Evolutionary conservation across 2,113 vertebrate genomes (phyloP).

Genomic region (Pseudopodoces humilis): DNA sequence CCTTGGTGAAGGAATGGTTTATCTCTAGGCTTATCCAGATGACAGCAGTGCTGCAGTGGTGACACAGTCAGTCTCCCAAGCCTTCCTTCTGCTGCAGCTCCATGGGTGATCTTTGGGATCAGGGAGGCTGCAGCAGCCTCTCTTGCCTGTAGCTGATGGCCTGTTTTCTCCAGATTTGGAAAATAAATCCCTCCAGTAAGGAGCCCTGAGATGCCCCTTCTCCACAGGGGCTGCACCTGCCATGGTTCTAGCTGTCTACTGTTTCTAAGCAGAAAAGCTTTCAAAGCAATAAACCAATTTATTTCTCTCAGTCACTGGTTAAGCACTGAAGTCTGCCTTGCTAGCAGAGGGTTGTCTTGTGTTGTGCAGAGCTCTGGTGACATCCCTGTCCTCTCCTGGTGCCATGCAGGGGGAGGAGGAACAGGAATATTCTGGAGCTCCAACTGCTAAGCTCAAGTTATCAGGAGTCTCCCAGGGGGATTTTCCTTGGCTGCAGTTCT

Average conservation of each 20-base stretch:
- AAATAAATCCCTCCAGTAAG: background rate
- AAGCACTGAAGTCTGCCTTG: background rate
- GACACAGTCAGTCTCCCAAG: background rate
- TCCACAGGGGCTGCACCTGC: background rate
- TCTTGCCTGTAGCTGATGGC: background rate
- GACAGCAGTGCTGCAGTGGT: background rate
- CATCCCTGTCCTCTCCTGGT: background rate
- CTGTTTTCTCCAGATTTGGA: background rate
- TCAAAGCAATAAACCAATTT: background rate
- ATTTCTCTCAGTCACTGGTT: background rate
- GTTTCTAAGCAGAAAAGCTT: background rate
- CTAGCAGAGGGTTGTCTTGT: background rate
- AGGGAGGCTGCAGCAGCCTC: background rate
- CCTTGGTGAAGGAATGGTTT: background rate
- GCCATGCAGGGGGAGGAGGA: background rate
- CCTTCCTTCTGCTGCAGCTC: background rate
- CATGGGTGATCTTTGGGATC: background rate
- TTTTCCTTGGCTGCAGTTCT: constrained; percentile 45
- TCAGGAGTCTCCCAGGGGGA: background rate
- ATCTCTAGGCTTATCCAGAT: background rate
- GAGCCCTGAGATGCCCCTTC: background rate
- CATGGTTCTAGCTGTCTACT: background rate
- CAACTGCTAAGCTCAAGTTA: background rate
- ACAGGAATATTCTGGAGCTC: background rate
- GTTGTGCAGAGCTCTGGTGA: background rate